Conservation (phyloP, 1,140 invertebrate species). For the Batillaria attramentaria region DNA sequence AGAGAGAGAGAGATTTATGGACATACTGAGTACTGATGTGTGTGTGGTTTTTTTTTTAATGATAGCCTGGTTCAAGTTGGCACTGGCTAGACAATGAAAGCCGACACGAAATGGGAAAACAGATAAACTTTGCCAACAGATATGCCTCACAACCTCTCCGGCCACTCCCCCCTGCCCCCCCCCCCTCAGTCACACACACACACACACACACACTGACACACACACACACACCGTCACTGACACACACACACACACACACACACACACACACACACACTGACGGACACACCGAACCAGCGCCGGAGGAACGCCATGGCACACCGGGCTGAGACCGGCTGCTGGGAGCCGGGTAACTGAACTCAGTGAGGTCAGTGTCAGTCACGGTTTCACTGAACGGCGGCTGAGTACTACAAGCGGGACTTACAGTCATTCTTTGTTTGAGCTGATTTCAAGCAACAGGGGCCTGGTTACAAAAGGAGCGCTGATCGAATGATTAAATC, state of each 20-base stretch:
- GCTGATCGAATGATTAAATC: too few relatives aligned
- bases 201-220: not conserved
- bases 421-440: not conserved
- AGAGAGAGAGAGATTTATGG: not conserved
- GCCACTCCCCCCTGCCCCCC: not conserved
- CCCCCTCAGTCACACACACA: not conserved
- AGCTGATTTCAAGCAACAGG: not conserved
- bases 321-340: too few relatives aligned
- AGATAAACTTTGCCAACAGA: not conserved
- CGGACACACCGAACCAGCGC: not conserved
- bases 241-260: slow-evolving; percentile 5
- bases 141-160: not conserved
- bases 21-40: not conserved
- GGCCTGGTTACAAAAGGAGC: too few relatives aligned
- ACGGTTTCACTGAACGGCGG: not conserved
- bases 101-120: not conserved
- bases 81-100: not conserved
- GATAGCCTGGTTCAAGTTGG: too few relatives aligned
- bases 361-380: not conserved
- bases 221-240: not conserved
- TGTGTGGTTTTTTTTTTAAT: not conserved
- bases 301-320: not conserved
- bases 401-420: not conserved
- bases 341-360: too few relatives aligned
- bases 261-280: not conserved